Conservation (phyloP, 2,797 vertebrate species). For the Artibeus jamaicensis region DNA sequence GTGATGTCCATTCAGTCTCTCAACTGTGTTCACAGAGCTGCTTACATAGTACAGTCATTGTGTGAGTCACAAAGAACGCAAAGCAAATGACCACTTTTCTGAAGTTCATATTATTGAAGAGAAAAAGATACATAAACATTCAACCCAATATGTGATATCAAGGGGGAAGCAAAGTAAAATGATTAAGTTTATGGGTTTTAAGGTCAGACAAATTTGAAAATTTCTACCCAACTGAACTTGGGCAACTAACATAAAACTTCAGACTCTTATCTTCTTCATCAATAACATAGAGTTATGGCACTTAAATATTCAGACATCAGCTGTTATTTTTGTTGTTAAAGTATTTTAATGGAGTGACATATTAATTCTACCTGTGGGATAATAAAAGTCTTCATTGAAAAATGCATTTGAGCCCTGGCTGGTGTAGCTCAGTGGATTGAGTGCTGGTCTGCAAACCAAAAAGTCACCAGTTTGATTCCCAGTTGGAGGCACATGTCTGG, state of each 20-base stretch:
- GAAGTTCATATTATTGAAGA: not conserved
- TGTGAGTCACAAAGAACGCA: not conserved
- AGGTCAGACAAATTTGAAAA: not conserved
- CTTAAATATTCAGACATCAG: not conserved
- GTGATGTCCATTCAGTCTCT: not conserved
- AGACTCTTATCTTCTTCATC: slow-evolving; percentile 9
- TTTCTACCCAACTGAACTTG: not conserved
- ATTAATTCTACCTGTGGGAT: not conserved
- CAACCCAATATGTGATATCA: not conserved
- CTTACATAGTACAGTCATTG: not conserved
- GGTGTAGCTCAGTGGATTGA: no score
- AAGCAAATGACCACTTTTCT: not conserved
- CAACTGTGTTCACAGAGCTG: not conserved
- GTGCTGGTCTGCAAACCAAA: no score
- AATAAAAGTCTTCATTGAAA: not conserved
- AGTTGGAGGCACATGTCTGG: no score
- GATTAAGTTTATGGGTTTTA: not conserved
- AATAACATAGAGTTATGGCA: not conserved
- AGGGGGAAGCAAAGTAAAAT: not conserved
- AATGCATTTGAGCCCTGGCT: not conserved
- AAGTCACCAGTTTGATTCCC: no score
- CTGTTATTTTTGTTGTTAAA: not conserved
- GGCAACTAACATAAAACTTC: not conserved
- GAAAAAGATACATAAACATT: not conserved
- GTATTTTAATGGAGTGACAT: not conserved